These are phyloP conservation scores for Cephus rjabovi DNA, from an alignment of 2,888 invertebrate genomes.

Conservation along the genomic window DNA sequence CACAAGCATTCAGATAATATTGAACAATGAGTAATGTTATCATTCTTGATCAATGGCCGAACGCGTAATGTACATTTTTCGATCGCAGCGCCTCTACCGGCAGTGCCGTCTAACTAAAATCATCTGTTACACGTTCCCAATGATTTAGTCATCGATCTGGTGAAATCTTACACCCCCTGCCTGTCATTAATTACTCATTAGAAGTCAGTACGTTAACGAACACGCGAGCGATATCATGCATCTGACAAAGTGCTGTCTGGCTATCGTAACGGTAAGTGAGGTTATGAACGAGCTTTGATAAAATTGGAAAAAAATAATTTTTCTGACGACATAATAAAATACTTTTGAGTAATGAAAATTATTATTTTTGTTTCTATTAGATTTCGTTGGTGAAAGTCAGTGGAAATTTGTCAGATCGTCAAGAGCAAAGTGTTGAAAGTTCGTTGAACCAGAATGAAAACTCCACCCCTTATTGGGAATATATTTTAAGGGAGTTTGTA, in stretches of 20 bases:
- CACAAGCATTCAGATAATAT: constrained; percentile 37
- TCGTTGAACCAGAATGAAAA: no score
- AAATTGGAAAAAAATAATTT: no score
- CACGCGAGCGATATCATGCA: constrained; percentile 23
- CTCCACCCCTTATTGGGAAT: constrained; percentile 39
- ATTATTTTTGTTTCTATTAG: no score
- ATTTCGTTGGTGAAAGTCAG: no score
- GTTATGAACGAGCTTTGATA: no score
- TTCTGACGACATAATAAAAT: no score
- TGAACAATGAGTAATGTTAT: constrained; percentile 48
- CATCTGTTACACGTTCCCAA: neutral
- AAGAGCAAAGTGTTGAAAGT: no score
- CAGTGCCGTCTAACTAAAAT: constrained; percentile 19
- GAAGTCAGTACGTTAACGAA: no score
- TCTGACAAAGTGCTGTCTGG: constrained; percentile 17
- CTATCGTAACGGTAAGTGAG: constrained; percentile 28
- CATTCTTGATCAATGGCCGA: constrained; percentile 36
- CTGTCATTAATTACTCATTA: no score
- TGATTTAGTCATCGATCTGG: constrained; percentile 44
- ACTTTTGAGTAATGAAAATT: no score
- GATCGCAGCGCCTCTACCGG: constrained; percentile 18
- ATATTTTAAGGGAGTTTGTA: constrained; percentile 49
- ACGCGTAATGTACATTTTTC: constrained; percentile 30
- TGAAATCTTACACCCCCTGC: constrained; percentile 3
- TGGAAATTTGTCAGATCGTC: no score